phyloP scores from a whole-genome alignment of 1,140 invertebrate species.

The Luehdorfia chinensis region DNA sequence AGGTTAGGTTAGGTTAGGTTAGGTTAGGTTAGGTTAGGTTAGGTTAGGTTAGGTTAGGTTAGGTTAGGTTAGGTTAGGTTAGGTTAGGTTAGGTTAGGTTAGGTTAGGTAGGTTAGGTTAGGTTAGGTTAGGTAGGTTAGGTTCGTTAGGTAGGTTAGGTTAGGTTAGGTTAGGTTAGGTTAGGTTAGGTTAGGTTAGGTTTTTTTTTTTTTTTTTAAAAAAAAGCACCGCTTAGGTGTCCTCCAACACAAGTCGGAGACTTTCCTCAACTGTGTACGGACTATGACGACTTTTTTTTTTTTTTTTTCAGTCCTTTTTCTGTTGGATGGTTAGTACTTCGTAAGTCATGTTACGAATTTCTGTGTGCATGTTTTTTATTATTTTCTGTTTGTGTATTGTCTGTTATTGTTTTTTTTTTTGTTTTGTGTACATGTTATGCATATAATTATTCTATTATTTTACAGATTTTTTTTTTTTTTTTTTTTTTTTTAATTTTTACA shows the following conservation, averaged over 20 bases:
- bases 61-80: slow-evolving; percentile 34
- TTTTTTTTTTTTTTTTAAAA: no score
- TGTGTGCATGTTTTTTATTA: no score
- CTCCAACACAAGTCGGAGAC: no score
- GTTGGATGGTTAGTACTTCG: slow-evolving; percentile 21
- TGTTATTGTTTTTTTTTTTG: slow-evolving; percentile 25
- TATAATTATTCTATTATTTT: slow-evolving; percentile 18
- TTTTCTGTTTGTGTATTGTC: background rate
- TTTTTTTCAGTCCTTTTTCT: background rate
- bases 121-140: slow-evolving; percentile 32
- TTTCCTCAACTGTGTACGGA: no score
- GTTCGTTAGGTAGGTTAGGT: slow-evolving; percentile 30
- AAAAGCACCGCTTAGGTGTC: no score
- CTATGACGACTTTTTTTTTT: no score
- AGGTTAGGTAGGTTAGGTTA: slow-evolving; percentile 29
- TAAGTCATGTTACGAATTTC: slow-evolving; percentile 14
- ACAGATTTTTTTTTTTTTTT: no score
- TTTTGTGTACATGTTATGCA: no score
- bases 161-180: slow-evolving; percentile 31
- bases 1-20: slow-evolving; percentile 29
- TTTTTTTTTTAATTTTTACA: no score
- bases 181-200: slow-evolving; percentile 33
- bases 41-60: slow-evolving; percentile 30
- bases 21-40: slow-evolving; percentile 33
- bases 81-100: slow-evolving; percentile 31